Evolutionary conservation across 1,140 invertebrate species (phyloP), one percentile per base, ranked within the genome.

Genomic region (Diorhabda carinulata): DNA sequence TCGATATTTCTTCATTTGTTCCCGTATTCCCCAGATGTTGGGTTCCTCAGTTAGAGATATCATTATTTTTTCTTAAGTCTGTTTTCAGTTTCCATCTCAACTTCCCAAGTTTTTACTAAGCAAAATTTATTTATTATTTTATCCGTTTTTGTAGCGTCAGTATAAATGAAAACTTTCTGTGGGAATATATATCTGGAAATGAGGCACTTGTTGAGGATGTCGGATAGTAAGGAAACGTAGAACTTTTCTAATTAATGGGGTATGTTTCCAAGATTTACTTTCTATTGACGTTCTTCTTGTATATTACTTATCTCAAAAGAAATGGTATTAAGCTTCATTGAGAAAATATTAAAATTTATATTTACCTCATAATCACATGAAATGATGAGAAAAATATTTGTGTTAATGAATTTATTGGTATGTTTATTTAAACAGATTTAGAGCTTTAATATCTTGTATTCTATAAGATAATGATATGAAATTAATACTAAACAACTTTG

Each of bases 1-100:
- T 71, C 73, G 65, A 75, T 75, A 75, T 75, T 75, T 75, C 74
- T 74, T 75, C 72, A 75, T 75, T 75, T 75, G 47, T 67, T 63
- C 61, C 67, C 57, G 64, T 25, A 65, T 52, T 65, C 64, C 64
- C 64, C 64, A 65, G 64, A 47, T 65, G 64, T 65, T 65, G 64
- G 64, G 56, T 41, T 8, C 43, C 64, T 65, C 64, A 57, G 47
- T 65, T 65, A 65, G 57, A 65, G 64, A 65, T 65, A 44, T 65
- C 64, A 65, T 65, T 65, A 65, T 65, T 65, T 65, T 65, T 65
- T 65, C 64, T 65, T 65, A 65, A 57, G 64, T 65, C 64, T 65
- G 56, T 65, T 65, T 65, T 65, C 64, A 65, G 64, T 65, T 65
- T 65, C 64, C 64, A 57, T 65, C 64, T 41, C 42, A 65, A 52